Percentiles rank a stretch among this genome's conserved stretches.
Evolutionary conservation across 2,113 vertebrate genomes (phyloP).

Genomic region (Hystrix brachyura): DNA sequence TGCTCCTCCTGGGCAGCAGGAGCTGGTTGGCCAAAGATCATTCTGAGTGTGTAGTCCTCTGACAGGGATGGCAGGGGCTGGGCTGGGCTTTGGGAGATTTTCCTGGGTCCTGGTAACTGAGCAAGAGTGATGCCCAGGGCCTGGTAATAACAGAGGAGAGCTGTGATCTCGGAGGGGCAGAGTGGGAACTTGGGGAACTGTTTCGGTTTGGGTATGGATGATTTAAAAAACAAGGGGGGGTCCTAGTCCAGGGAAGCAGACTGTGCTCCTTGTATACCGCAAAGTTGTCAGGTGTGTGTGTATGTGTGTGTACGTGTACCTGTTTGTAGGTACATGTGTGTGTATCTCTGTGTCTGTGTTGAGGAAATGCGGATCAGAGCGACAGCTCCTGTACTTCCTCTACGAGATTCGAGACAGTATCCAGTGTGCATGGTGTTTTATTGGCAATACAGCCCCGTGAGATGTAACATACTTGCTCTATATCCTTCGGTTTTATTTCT

Average conservation of each 20-base stretch:
- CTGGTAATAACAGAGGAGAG: neutral
- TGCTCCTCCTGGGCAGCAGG: neutral
- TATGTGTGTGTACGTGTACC: neutral
- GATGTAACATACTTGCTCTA: neutral
- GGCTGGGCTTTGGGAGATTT: neutral
- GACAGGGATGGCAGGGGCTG: neutral
- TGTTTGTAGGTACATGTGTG: neutral
- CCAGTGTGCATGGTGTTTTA: neutral
- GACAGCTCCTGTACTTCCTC: neutral
- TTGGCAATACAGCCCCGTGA: neutral
- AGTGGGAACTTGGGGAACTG: neutral
- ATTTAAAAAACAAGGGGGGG: neutral
- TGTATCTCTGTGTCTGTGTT: neutral
- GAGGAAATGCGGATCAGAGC: neutral
- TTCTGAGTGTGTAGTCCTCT: neutral
- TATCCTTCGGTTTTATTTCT: constrained; percentile 25
- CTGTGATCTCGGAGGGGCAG: neutral
- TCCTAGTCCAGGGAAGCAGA: neutral
- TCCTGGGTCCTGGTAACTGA: neutral
- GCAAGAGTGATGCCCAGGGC: neutral
- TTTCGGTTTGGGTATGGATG: neutral
- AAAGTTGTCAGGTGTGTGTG: neutral
- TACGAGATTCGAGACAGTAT: neutral
- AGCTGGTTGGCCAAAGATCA: neutral
- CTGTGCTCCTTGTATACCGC: neutral